phyloP scores from a whole-genome alignment of 2,888 invertebrate genomes.

The Drosophila pegasa region DNA sequence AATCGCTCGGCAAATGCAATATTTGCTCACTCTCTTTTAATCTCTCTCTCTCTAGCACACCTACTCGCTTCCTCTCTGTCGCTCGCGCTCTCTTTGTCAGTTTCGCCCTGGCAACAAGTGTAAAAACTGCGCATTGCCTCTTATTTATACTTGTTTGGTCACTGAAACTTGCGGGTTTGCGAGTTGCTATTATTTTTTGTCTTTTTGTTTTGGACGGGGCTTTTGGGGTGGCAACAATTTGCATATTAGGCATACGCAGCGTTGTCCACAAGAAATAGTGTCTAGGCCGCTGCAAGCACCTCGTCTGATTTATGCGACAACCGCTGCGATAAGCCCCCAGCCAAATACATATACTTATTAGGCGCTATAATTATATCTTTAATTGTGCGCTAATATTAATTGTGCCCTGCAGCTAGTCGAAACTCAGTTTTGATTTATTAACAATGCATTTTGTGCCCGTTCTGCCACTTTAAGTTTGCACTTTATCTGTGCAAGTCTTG shows the following conservation, averaged over 20 bases:
- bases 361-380: slow-evolving; percentile 46
- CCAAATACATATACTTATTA: slow-evolving; percentile 41
- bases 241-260: slow-evolving; percentile 63
- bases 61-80: slow-evolving; percentile 7
- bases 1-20: slow-evolving; percentile 61
- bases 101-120: slow-evolving; percentile 59
- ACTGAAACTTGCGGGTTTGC: slow-evolving; percentile 1
- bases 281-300: slow-evolving; percentile 16
- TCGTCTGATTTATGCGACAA: slow-evolving; percentile 56
- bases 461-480: neutral
- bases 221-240: slow-evolving; percentile 24
- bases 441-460: neutral
- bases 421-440: slow-evolving; percentile 31
- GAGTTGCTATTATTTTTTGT: neutral
- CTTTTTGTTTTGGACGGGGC: neutral
- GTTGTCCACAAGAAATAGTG: slow-evolving; percentile 24
- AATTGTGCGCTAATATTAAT: slow-evolving; percentile 50
- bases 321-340: slow-evolving; percentile 50
- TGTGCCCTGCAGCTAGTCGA: slow-evolving; percentile 17
- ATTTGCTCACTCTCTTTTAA: slow-evolving; percentile 33
- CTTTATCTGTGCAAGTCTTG: neutral
- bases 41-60: slow-evolving; percentile 13
- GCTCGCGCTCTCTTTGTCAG: slow-evolving; percentile 11
- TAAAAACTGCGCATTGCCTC: slow-evolving; percentile 51
- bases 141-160: slow-evolving; percentile 50